phyloP scores from a whole-genome alignment of 2,797 vertebrate genomes.

The Silurus aristotelis region DNA sequence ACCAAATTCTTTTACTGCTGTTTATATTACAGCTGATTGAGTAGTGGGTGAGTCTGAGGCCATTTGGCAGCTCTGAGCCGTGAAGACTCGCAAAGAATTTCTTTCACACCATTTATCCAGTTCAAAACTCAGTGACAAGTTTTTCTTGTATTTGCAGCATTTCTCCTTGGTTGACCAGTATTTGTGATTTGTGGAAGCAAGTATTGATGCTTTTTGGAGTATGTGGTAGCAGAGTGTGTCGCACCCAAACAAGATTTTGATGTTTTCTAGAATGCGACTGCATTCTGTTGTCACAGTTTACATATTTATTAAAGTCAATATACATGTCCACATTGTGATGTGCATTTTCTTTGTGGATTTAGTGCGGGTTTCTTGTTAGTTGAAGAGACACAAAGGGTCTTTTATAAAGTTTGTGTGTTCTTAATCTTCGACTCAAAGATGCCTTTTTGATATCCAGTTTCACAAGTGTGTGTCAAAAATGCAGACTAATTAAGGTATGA shows the following conservation, averaged over 20 bases:
- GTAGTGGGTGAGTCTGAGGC: slow-evolving; percentile 36
- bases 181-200: slow-evolving; percentile 43
- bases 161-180: slow-evolving; percentile 24
- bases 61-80: slow-evolving; percentile 43
- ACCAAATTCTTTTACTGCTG: slow-evolving; percentile 41
- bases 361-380: background rate
- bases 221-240: slow-evolving; percentile 33
- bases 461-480: slow-evolving; percentile 33
- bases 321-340: slow-evolving; percentile 41
- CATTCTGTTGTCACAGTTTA: slow-evolving; percentile 40
- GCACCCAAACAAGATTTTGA: slow-evolving; percentile 24
- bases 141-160: slow-evolving; percentile 21
- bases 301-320: slow-evolving; percentile 52
- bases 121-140: slow-evolving; percentile 21
- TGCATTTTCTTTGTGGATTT: slow-evolving; percentile 35
- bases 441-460: slow-evolving; percentile 38
- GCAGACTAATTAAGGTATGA: slow-evolving; percentile 34
- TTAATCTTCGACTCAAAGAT: slow-evolving; percentile 52
- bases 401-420: slow-evolving; percentile 41
- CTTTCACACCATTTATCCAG: slow-evolving; percentile 28
- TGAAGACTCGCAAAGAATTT: slow-evolving; percentile 27
- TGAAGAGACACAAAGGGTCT: slow-evolving; percentile 12
- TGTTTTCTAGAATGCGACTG: slow-evolving; percentile 39
- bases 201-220: slow-evolving; percentile 16
- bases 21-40: slow-evolving; percentile 56